Evolutionary conservation across 92 coral and sea anemone species (phyloP), one percentile per base, ranked within the genome.

Genomic region (Paragorgia papillata): DNA sequence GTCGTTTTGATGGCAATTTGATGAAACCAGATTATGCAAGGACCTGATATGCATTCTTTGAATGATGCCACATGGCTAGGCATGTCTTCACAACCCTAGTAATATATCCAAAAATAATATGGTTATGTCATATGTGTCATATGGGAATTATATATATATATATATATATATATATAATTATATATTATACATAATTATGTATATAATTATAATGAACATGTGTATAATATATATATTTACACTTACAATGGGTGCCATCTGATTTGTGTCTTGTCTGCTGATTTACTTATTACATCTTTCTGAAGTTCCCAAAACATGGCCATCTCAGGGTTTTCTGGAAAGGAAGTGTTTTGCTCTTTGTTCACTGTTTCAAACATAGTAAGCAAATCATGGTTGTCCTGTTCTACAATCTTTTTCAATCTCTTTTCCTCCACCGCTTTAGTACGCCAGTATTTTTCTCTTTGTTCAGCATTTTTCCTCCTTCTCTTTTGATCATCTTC

Each of bases 171-270:
- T 37, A 37, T 12, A 37, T 37, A 5, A 37, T 53, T 5, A 24
- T 53, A 7, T 10, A 55, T 55, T 19, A 55, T n/a, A 19, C 19
- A 12, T 27, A 1, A 10, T 55, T 12, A 55, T 10, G 19, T 55
- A 9, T 55, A 12, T 0, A 9, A n/a, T 22, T 7, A 28, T 62
- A 37, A 5, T 12, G 5, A 5, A 37, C 43, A 37, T 37, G 43
- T 12, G 5, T 37, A 37, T 5, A 37, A 12, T 37, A 37, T 37
- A 4, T 37, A 9, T 27, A 28, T 17, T 1, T 2, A 7, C 19
- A 76, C 81, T 60, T 76, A 61, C 81, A 59, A 19, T 0, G 81
- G 70, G 43, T 76, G 71, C 81, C 71, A 76, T 41, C 81, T 76
- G 41, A 76, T 76, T 7, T 10, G 29, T 18, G 35, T 37, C 34